Evolutionary conservation across 2,113 vertebrate genomes (phyloP).

Genomic region (Cynopterus brachyotis): DNA sequence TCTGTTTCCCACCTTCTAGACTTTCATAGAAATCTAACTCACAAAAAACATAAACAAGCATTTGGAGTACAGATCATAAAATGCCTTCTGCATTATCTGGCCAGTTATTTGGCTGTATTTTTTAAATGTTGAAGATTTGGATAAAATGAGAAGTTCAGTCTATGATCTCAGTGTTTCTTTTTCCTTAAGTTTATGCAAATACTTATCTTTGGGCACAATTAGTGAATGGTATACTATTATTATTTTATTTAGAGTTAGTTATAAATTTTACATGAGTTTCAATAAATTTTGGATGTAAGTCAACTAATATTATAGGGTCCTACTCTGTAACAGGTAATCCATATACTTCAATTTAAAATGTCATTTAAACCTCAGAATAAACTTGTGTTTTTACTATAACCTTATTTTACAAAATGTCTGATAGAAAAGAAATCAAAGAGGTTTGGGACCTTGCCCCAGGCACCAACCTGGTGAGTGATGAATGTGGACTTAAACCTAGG

Average conservation of each 20-base stretch:
- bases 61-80: neutral
- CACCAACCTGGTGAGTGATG: neutral
- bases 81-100: neutral
- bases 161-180: neutral
- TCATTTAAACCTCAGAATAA: neutral
- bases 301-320: neutral
- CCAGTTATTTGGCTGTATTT: neutral
- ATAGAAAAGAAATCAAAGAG: neutral
- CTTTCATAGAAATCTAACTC: conserved; percentile 30
- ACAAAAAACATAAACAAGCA: neutral
- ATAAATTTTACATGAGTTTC: neutral
- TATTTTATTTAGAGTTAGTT: neutral
- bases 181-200: neutral
- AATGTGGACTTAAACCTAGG: neutral
- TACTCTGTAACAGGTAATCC: neutral
- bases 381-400: neutral
- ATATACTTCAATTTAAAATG: neutral
- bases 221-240: neutral
- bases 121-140: neutral
- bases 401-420: neutral
- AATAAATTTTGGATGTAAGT: conserved; percentile 10
- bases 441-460: neutral
- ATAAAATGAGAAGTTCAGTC: neutral
- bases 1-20: conserved; percentile 20
- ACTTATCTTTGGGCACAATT: neutral